Evolutionary conservation across 2,113 vertebrate genomes (phyloP).

Genomic region (Chauna torquata): DNA sequence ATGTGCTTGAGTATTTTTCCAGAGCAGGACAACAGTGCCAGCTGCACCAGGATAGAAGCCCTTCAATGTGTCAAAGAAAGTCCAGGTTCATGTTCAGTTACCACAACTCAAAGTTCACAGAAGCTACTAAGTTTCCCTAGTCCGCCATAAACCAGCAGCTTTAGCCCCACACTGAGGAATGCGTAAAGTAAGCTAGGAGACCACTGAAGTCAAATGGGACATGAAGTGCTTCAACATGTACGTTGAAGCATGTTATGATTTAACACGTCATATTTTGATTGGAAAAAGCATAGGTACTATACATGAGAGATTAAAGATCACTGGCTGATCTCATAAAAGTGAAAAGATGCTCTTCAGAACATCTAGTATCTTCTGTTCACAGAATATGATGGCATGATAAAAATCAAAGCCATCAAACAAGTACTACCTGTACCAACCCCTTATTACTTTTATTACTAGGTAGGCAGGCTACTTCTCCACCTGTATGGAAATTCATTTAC

Average conservation of each 20-base stretch:
- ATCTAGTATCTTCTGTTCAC: neutral
- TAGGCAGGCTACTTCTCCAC: neutral
- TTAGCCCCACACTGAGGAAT: neutral
- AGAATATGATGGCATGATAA: neutral
- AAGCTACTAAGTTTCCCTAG: neutral
- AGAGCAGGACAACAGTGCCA: neutral
- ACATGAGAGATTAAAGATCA: neutral
- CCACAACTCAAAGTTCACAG: neutral
- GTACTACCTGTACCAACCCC: neutral
- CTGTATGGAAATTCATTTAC: neutral
- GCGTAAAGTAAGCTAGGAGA: neutral
- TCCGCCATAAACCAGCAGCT: neutral
- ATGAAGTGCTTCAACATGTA: neutral
- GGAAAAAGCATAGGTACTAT: neutral
- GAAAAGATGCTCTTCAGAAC: neutral
- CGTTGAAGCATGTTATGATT: neutral
- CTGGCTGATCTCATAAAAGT: neutral
- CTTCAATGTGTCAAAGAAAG: rapidly evolving
- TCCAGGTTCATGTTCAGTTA: neutral
- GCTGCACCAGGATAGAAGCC: neutral
- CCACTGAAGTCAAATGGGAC: neutral
- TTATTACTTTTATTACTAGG: neutral
- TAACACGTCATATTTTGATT: neutral
- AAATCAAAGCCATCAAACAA: neutral
- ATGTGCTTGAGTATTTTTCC: neutral